phyloP scores from a whole-genome alignment of 2,888 invertebrate species.

The Mythimna vitellina region DNA sequence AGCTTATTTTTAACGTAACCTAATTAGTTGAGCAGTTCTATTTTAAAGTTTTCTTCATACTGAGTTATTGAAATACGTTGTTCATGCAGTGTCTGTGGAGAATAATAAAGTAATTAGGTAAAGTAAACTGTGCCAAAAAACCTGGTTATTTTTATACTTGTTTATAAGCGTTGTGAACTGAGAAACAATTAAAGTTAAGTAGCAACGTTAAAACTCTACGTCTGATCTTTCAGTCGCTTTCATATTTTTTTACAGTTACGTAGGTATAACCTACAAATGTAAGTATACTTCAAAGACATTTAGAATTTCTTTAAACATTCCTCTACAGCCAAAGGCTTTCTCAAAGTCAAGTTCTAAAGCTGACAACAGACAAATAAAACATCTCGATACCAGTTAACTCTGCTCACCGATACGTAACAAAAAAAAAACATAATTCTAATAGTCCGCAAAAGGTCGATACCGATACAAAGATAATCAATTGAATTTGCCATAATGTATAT shows the following conservation, averaged over 20 bases:
- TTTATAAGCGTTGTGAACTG: not conserved
- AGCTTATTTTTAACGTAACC: not conserved
- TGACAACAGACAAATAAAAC: not conserved
- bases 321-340: not conserved
- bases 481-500: constrained; percentile 42
- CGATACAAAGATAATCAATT: constrained; percentile 35
- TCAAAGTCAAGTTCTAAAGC: no score
- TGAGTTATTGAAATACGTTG: not conserved
- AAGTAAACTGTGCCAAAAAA: constrained; percentile 29
- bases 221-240: constrained; percentile 21
- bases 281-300: not conserved
- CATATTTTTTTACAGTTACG: not conserved
- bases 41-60: not conserved
- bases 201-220: constrained; percentile 3
- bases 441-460: constrained; percentile 35
- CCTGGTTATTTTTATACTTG: constrained; percentile 13
- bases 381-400: not conserved
- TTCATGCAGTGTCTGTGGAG: not conserved
- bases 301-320: not conserved
- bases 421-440: not conserved
- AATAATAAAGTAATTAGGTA: constrained; percentile 19
- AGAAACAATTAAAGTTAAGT: constrained; percentile 10
- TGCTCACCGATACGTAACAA: not conserved
- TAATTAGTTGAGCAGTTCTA: not conserved
- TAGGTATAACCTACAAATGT: not conserved